phyloP scores from a whole-genome alignment of 2,113 vertebrate species.

The Columba livia region DNA sequence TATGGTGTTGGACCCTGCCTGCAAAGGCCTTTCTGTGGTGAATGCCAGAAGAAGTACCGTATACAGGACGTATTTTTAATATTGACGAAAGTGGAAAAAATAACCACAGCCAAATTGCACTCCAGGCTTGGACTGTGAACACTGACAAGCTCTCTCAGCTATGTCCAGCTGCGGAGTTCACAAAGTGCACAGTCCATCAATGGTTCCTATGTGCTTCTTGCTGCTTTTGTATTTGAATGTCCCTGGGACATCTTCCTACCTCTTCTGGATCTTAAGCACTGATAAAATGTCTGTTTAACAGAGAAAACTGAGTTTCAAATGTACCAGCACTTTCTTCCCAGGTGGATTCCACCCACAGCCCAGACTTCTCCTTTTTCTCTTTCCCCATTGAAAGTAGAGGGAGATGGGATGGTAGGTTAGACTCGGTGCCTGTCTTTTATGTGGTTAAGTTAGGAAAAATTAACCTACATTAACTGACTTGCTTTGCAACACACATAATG shows the following conservation, averaged over 20 bases:
- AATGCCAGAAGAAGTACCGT: neutral
- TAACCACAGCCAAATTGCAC: neutral
- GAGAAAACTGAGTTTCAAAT: neutral
- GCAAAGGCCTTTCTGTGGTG: neutral
- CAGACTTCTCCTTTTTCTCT: neutral
- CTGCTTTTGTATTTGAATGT: neutral
- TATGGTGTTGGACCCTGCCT: neutral
- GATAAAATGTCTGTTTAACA: neutral
- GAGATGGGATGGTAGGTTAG: neutral
- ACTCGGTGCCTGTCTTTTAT: neutral
- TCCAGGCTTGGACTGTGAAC: neutral
- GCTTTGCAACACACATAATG: neutral
- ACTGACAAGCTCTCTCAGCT: neutral
- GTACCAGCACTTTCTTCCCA: neutral
- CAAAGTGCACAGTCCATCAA: neutral
- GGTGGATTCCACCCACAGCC: neutral
- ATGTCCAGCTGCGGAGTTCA: accelerated
- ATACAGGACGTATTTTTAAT: neutral
- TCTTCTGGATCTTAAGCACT: neutral
- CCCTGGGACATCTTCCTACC: neutral
- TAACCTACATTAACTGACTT: neutral
- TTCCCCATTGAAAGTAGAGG: neutral
- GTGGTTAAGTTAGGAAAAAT: neutral
- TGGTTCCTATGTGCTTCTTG: neutral
- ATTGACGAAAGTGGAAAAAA: neutral